A percentile compares a stretch with the other conserved stretches of the same genome.
phyloP scores from a whole-genome alignment of 2,888 invertebrate genomes.

The Eupithecia exiguata region DNA sequence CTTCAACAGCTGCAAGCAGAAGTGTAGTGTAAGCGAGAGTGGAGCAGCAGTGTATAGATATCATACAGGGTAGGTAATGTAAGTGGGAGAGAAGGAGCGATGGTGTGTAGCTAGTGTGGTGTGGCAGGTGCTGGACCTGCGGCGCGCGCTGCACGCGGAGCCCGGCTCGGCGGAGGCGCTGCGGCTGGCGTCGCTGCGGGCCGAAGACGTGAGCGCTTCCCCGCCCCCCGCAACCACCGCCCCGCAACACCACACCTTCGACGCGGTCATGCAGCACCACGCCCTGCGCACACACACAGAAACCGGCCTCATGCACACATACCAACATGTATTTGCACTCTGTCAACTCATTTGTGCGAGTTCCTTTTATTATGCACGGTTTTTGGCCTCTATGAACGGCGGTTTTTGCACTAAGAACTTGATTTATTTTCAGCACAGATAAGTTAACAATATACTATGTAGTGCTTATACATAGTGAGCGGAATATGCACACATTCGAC shows the following conservation, averaged over 20 bases:
- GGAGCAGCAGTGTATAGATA: background rate
- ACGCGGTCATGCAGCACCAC: slow-evolving; percentile 83
- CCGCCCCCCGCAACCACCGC: slow-evolving; percentile 58
- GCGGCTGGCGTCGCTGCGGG: slow-evolving; percentile 81
- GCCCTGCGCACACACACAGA: slow-evolving; percentile 80
- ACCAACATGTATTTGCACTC: slow-evolving; percentile 48
- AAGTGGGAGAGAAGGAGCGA: slow-evolving; percentile 1
- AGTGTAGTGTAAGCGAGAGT: background rate
- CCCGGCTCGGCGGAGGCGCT: slow-evolving; percentile 83
- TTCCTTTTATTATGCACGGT: slow-evolving; percentile 37
- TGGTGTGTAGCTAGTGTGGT: slow-evolving; percentile 56
- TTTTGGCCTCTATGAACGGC: slow-evolving; percentile 21
- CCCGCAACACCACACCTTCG: slow-evolving; percentile 82
- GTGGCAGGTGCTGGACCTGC: slow-evolving; percentile 90
- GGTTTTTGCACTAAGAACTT: slow-evolving; percentile 14
- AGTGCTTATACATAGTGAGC: slow-evolving; percentile 48
- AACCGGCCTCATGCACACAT: slow-evolving; percentile 58
- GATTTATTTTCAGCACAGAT: slow-evolving; percentile 40
- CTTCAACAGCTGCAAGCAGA: background rate
- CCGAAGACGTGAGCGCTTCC: slow-evolving; percentile 81
- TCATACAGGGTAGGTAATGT: background rate
- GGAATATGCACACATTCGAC: slow-evolving; percentile 45
- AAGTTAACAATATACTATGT: slow-evolving; percentile 43
- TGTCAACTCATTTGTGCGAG: slow-evolving; percentile 48
- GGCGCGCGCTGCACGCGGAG: slow-evolving; percentile 91